Conservation (phyloP, 35 echinoderm and acorn worm genomes). For the Apostichopus parvimensis region DNA sequence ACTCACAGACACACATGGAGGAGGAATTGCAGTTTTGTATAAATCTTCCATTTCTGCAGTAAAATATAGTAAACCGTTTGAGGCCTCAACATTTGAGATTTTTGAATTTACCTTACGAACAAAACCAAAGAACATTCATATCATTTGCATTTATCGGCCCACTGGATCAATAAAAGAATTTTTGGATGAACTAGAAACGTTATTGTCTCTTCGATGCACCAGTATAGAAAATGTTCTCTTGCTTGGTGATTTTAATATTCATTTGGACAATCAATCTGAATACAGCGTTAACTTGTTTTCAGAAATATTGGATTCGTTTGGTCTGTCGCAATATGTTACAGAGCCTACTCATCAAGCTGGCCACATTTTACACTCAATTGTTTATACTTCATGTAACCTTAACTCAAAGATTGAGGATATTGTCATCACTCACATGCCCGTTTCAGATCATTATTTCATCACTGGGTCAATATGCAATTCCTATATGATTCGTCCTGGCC, state of each 20-base stretch:
- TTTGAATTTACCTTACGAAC: background rate
- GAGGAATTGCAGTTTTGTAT: background rate
- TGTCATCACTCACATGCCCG: no score
- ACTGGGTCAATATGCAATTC: no score
- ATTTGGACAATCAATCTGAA: background rate
- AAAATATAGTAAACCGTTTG: no score
- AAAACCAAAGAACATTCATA: background rate
- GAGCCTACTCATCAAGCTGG: conserved; percentile 28
- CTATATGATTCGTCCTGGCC: no score
- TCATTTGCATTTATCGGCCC: conserved; percentile 20
- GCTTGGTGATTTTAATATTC: conserved; percentile 40
- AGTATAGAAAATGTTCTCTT: background rate
- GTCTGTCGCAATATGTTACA: no score
- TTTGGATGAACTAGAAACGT: conserved; percentile 16
- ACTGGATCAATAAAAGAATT: background rate
- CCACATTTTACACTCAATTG: conserved; percentile 19
- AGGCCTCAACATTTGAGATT: background rate
- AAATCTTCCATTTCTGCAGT: background rate
- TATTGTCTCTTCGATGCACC: background rate
- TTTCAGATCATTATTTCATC: no score
- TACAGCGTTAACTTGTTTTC: background rate
- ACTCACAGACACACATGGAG: background rate
- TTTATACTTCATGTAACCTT: background rate
- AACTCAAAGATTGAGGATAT: no score
- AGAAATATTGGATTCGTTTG: background rate